Base-by-base conservation (phyloP, 1,140 invertebrate genomes). In the Zaprionus camerounensis region DNA sequence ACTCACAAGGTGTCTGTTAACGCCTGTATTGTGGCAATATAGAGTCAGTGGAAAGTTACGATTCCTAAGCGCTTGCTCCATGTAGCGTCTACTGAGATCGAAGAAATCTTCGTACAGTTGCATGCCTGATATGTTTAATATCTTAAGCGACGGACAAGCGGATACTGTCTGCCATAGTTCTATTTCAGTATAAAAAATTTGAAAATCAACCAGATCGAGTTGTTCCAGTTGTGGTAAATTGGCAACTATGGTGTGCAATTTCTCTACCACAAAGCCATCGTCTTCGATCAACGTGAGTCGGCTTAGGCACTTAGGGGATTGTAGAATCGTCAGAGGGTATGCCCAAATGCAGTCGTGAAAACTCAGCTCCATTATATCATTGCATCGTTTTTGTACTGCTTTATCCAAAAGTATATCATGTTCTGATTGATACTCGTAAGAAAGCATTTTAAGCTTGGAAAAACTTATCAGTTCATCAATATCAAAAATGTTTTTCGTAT, bases 61-160 rank as follows among this genome's bases (percentile, higher is more conserved):
- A 12, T 51, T 59, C 1, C 7, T 17, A 24, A 66, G 28, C 1
- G 12, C 31, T 2, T 28, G 11, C 11, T 58, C 17, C 70, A 72
- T 72, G 31, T 11, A 12, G 13, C 22, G 28, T 20, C 70, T 15
- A 41, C 13, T 51, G 2, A 12, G 0, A 2, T 34, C 31, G 17
- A 71, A 71, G 20, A 66, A 66, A 20, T 51, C 28, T 0, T 7
- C 15, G 12, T 69, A 34, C 5, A 74, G n/a, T 5, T 56, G 36
- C 65, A 74, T 69, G 17, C 36, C 36, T 3, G 36, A 49, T 49
- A 74, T 63, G 24, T 74, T 62, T 2, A 74, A 9, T 17, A 49
- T 41, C 3, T 34, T 61, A 0, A 74, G 31, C 2, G 49, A 62
- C 2, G 36, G 28, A 20, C 57, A 46, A 9, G 22, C 5, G 24